Conservation (phyloP, 2,113 vertebrate genomes). For the Vireo altiloquus region DNA sequence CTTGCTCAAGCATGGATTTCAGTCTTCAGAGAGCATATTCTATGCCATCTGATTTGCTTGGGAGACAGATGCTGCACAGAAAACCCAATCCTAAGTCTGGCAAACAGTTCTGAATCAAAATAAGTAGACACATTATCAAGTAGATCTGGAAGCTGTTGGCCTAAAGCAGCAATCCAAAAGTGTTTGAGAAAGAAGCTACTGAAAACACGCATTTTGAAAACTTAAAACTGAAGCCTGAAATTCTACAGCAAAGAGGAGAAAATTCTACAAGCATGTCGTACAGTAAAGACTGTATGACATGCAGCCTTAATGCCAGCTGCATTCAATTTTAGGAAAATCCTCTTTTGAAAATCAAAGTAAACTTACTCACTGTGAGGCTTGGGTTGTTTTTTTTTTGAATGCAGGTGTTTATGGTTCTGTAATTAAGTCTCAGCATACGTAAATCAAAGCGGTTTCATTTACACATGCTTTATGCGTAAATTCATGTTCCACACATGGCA, state of each 20-base stretch:
- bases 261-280: background rate
- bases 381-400: background rate
- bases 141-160: background rate
- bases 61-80: background rate
- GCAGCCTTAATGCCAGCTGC: background rate
- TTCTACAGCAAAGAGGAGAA: background rate
- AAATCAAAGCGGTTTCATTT: background rate
- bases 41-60: background rate
- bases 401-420: background rate
- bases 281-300: too few relatives aligned
- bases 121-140: background rate
- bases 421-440: background rate
- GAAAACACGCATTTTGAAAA: background rate
- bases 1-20: background rate
- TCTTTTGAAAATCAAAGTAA: background rate
- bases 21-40: background rate
- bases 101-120: background rate
- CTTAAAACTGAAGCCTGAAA: background rate
- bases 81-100: background rate
- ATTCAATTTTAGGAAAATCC: background rate
- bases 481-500: background rate
- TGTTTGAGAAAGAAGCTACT: background rate
- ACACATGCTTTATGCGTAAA: background rate
- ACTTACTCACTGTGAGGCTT: background rate
- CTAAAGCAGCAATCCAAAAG: background rate